These are phyloP conservation scores for Acestrorhynchus altus DNA, from an alignment of 2,797 vertebrate genomes.

Conservation along the genomic window DNA sequence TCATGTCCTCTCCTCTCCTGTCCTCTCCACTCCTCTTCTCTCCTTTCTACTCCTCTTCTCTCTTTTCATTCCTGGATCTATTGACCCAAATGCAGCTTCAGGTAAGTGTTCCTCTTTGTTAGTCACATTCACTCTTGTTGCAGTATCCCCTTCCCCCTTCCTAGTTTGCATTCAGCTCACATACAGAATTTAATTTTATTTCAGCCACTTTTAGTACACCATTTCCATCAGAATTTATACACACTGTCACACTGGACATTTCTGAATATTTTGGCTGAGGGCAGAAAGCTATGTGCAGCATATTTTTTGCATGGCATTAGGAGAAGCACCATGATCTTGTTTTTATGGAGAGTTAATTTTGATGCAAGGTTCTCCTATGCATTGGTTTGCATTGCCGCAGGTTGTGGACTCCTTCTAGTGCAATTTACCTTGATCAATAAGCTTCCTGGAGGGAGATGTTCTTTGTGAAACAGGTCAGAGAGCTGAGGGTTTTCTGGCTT, in stretches of 20 bases:
- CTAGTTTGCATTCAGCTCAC: not conserved
- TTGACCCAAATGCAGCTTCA: constrained; percentile 27
- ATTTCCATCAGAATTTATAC: not conserved
- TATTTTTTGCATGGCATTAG: not conserved
- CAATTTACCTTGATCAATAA: constrained; percentile 25
- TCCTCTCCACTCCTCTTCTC: not conserved
- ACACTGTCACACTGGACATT: not conserved
- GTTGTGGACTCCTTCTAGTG: constrained; percentile 7
- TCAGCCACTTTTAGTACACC: not conserved
- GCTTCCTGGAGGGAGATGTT: constrained; percentile 9
- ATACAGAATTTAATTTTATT: not conserved
- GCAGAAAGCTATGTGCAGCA: not conserved
- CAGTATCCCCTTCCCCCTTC: not conserved
- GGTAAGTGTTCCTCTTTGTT: constrained; percentile 2
- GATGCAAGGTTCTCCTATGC: not conserved
- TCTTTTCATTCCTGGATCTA: not conserved
- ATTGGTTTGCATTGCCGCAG: not conserved
- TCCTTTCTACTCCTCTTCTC: not conserved
- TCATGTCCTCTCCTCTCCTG: constrained; percentile 3
- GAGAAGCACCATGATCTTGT: not conserved
- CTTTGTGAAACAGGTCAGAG: not conserved
- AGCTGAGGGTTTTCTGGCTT: constrained; percentile 18
- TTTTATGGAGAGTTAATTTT: not conserved
- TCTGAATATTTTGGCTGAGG: not conserved
- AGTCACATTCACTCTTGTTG: not conserved